phyloP scores from a whole-genome alignment of 2,113 vertebrate species.

The Phylloscopus trochilus region DNA sequence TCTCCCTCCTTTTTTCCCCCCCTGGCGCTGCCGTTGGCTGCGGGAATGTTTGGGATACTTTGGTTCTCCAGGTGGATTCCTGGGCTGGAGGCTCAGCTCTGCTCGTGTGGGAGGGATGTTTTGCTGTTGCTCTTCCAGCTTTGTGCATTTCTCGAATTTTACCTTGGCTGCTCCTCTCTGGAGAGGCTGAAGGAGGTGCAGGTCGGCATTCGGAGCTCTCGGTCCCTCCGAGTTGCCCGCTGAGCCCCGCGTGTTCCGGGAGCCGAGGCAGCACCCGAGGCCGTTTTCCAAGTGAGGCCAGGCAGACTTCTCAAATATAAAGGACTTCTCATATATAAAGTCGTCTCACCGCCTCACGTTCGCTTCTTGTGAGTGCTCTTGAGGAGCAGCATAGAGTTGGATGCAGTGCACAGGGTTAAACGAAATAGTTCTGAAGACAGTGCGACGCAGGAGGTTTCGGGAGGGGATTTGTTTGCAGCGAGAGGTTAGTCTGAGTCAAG shows the following conservation, averaged over 20 bases:
- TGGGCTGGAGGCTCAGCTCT: constrained; percentile 1
- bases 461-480: neutral
- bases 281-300: neutral
- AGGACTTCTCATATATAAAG: neutral
- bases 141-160: neutral
- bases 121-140: constrained; percentile 29
- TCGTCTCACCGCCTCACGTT: neutral
- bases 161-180: neutral
- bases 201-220: neutral
- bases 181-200: neutral
- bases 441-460: neutral
- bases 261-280: neutral
- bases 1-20: neutral
- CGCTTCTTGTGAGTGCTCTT: fast-evolving
- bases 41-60: constrained; percentile 37
- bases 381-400: neutral
- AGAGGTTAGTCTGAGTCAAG: neutral
- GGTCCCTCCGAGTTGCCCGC: neutral
- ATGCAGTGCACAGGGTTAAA: neutral
- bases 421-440: neutral
- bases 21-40: neutral
- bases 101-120: constrained; percentile 1
- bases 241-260: neutral
- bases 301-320: neutral
- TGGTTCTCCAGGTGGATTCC: constrained; percentile 56